Percentiles rank a stretch among this genome's conserved stretches.
Conservation (phyloP, 2,888 invertebrate species). For the Leptinotarsa juncta region DNA sequence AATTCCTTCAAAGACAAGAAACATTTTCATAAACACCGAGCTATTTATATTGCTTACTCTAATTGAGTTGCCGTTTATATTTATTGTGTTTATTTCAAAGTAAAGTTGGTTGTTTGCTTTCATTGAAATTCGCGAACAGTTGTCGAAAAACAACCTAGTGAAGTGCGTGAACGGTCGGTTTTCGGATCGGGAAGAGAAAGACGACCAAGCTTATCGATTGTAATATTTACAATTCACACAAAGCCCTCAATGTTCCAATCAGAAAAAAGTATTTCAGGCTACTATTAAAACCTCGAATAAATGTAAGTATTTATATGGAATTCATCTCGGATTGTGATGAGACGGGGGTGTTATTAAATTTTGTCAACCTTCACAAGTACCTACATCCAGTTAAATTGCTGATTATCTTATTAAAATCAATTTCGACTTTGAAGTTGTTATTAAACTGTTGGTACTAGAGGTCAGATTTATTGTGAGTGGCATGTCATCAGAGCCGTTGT, state of each 20-base stretch:
- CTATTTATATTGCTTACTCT: conserved; percentile 42
- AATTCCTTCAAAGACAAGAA: conserved; percentile 26
- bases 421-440: conserved; percentile 57
- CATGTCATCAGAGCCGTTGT: conserved; percentile 39
- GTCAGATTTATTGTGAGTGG: conserved; percentile 60
- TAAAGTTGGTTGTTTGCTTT: conserved; percentile 40
- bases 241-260: conserved; percentile 50
- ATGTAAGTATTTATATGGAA: conserved; percentile 53
- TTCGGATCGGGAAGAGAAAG: conserved; percentile 35
- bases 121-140: conserved; percentile 43
- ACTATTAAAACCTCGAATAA: conserved; percentile 54
- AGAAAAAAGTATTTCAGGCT: conserved; percentile 46
- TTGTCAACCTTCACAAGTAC: conserved; percentile 42
- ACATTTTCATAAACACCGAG: conserved; percentile 30
- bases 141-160: conserved; percentile 40
- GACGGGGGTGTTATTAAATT: conserved; percentile 39
- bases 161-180: conserved; percentile 41
- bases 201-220: conserved; percentile 37
- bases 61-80: conserved; percentile 42
- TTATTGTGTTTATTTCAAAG: conserved; percentile 41
- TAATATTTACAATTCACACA: conserved; percentile 36
- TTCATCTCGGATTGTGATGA: conserved; percentile 15
- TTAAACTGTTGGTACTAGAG: conserved; percentile 55
- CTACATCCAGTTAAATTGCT: conserved; percentile 42
- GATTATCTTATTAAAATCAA: conserved; percentile 64